Conservation (phyloP, 2,113 vertebrate species). For the Ciconia stormi region DNA sequence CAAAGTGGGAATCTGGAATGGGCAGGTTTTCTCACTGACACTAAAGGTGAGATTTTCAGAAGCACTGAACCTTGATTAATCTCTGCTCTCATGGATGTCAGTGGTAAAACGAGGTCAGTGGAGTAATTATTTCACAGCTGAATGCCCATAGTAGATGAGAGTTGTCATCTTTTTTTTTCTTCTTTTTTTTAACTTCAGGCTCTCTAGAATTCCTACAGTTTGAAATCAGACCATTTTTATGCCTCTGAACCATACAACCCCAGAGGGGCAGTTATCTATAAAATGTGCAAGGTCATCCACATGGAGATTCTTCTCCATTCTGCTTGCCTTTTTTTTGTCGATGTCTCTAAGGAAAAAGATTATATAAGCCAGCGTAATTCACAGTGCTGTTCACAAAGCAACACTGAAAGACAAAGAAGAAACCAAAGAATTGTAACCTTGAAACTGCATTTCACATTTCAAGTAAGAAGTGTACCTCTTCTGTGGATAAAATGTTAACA, state of each 20-base stretch:
- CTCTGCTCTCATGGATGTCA: background rate
- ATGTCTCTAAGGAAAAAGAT: background rate
- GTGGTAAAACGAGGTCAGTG: slow-evolving; percentile 24
- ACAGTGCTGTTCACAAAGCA: background rate
- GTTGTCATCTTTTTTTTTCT: background rate
- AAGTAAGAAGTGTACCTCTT: background rate
- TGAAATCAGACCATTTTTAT: background rate
- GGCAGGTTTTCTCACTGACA: background rate
- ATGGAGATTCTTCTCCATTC: background rate
- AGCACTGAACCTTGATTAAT: slow-evolving; percentile 29
- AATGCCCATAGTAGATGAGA: background rate
- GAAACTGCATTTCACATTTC: background rate
- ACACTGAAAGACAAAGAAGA: background rate
- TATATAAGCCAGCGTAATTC: background rate
- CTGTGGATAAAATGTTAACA: background rate
- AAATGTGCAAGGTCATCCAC: background rate
- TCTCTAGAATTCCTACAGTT: background rate
- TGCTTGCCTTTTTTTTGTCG: background rate
- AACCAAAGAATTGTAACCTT: background rate
- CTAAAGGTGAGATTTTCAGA: slow-evolving; percentile 32
- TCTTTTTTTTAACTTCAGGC: background rate
- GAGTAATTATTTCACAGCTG: slow-evolving; percentile 54
- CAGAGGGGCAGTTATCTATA: background rate
- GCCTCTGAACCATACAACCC: background rate
- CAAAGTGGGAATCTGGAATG: background rate